phyloP scores from a whole-genome alignment of 1,140 invertebrate species.

The Dreissena polymorpha region DNA sequence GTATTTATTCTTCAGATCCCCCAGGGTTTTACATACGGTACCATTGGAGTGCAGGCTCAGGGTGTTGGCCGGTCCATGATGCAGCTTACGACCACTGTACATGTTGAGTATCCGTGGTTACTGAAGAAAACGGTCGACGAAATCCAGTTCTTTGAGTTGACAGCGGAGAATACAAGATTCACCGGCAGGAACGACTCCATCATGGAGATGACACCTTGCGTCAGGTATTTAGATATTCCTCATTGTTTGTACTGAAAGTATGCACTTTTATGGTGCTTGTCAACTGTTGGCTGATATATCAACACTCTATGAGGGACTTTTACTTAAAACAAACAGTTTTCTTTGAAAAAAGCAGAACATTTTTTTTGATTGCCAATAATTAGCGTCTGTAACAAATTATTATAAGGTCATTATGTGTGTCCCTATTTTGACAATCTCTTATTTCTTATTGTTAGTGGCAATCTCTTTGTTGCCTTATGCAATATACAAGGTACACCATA shows the following conservation, averaged over 20 bases:
- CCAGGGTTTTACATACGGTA: constrained; percentile 91
- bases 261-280: too few species aligned
- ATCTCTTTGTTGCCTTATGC: too few species aligned
- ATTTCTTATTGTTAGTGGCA: too few species aligned
- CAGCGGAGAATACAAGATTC: constrained; percentile 87
- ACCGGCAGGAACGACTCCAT: constrained; percentile 96
- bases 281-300: too few species aligned
- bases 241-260: not conserved
- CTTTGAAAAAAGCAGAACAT: too few species aligned
- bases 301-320: too few species aligned
- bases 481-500: not conserved
- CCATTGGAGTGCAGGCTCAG: constrained; percentile 92
- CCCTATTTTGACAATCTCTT: too few species aligned
- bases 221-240: constrained; percentile 64
- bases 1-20: constrained; percentile 63
- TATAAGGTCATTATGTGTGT: too few species aligned
- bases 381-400: too few species aligned
- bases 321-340: too few species aligned
- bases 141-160: constrained; percentile 84
- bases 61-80: constrained; percentile 91
- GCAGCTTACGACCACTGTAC: constrained; percentile 95
- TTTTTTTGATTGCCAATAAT: too few species aligned
- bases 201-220: constrained; percentile 81
- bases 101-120: constrained; percentile 93
- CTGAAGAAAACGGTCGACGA: constrained; percentile 86